These are phyloP conservation scores for Amorpha juglandis DNA, from an alignment of 2,888 invertebrate species.

Conservation along the genomic window DNA sequence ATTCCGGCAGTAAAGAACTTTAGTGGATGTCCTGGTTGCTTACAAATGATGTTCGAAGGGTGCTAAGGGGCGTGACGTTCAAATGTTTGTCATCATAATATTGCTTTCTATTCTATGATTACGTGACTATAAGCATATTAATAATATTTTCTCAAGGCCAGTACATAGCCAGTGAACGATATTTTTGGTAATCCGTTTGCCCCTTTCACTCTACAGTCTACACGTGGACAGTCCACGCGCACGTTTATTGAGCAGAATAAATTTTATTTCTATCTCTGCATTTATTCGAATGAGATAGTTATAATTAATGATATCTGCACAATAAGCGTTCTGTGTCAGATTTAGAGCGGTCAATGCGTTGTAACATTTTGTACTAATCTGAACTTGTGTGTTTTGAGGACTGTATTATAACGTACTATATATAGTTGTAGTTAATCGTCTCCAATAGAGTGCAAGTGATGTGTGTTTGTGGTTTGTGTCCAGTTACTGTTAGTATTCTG, in stretches of 20 bases:
- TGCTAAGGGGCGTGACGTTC: not conserved
- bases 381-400: slow-evolving; percentile 42
- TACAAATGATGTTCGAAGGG: not conserved
- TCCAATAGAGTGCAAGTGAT: slow-evolving; percentile 29
- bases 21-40: not conserved
- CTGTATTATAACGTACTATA: slow-evolving; percentile 36
- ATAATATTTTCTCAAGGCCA: slow-evolving; percentile 23
- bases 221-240: slow-evolving; percentile 31
- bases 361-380: slow-evolving; percentile 53
- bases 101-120: not conserved
- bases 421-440: slow-evolving; percentile 36
- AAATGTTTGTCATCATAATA: not conserved
- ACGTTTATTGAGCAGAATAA: slow-evolving; percentile 63
- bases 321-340: slow-evolving; percentile 38
- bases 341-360: slow-evolving; percentile 1
- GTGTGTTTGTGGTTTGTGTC: slow-evolving; percentile 1
- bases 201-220: slow-evolving; percentile 13
- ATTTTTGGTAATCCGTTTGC: not conserved
- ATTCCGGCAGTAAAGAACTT: too few species aligned
- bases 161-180: slow-evolving; percentile 20
- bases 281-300: slow-evolving; percentile 77
- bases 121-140: slow-evolving; percentile 1
- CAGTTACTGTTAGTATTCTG: too few species aligned
- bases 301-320: slow-evolving; percentile 57
- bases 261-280: slow-evolving; percentile 73